phyloP scores from a whole-genome alignment of 2,888 invertebrate genomes.

The Bhutanitis thaidina region DNA sequence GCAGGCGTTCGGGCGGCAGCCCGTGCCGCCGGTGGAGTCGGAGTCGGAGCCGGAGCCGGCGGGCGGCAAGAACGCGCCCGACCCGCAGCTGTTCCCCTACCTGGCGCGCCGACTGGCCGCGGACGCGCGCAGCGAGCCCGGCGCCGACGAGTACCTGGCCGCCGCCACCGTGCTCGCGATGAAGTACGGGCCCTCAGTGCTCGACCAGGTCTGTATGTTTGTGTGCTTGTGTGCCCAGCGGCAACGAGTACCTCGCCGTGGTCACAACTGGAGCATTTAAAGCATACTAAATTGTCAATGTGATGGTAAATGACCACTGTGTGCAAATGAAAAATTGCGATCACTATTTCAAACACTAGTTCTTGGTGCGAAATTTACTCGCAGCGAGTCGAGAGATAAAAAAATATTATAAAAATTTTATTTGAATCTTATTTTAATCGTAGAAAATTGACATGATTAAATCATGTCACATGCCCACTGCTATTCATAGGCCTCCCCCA shows the following conservation, averaged over 20 bases:
- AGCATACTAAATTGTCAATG: no score
- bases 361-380: no score
- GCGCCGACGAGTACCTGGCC: constrained; percentile 88
- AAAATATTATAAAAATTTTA: no score
- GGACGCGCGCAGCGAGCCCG: constrained; percentile 50
- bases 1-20: constrained; percentile 92
- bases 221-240: constrained; percentile 45
- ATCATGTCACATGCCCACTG: no score
- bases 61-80: constrained; percentile 59
- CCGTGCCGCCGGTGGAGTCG: constrained; percentile 82
- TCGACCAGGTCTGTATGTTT: constrained; percentile 53
- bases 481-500: no score
- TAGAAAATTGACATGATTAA: no score
- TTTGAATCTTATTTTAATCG: no score
- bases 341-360: no score
- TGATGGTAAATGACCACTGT: no score
- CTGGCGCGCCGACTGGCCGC: constrained; percentile 84
- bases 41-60: constrained; percentile 36
- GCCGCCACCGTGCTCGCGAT: constrained; percentile 93
- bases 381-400: no score
- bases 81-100: constrained; percentile 91
- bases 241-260: constrained; percentile 90
- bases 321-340: no score
- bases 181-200: constrained; percentile 89
- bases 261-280: no score